Base-by-base conservation (phyloP, 1,140 invertebrate genomes). In the Aphis gossypii region DNA sequence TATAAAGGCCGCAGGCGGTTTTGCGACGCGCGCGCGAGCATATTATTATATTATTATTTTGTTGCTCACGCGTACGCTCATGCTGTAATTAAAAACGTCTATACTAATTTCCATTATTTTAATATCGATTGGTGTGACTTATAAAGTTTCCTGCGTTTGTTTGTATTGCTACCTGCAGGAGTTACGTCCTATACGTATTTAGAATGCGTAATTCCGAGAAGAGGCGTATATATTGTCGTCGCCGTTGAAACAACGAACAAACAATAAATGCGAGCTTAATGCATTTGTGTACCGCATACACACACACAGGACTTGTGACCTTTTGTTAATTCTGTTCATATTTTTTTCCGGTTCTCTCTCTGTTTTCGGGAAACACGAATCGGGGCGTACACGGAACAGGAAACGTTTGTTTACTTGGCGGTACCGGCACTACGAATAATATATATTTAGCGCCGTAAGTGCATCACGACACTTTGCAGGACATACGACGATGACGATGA, bases 381-480 rank as follows among this genome's bases (percentile, higher is more conserved):
- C 90, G 60, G 90, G 90, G 90, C 90, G 90, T 82, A 38, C 38
- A 11, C 89, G 41, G 84, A 46, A 44, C 84, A 44, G 90, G 90
- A 68, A 92, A 92, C 41, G 41, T 82, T 92, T 92, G 68, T 92
- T 82, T 92, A 21, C 44, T 9, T 20, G 44, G 23, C 18, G 25
- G 23, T 86, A 44, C 44, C 44, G 84, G 41, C 38, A 44, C 83
- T 41, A 23, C 41, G 38, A 25, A 84, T 84, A 86, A 25, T 46
- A 20, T 83, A 83, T 84, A 30, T 86, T 86, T 54, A 54, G 51
- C 18, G 8, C 9, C 30, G 90, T 82, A 92, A 92, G 90, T 92
- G 90, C 60, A 92, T 38, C 60, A 92, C 51, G 60, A 92, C 90
- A 92, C 60, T 92, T 92, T 82, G 60, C 60, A 76, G 60, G 90